Base-by-base conservation (phyloP, 2,797 vertebrate genomes). In the Chromobotia macracanthus region DNA sequence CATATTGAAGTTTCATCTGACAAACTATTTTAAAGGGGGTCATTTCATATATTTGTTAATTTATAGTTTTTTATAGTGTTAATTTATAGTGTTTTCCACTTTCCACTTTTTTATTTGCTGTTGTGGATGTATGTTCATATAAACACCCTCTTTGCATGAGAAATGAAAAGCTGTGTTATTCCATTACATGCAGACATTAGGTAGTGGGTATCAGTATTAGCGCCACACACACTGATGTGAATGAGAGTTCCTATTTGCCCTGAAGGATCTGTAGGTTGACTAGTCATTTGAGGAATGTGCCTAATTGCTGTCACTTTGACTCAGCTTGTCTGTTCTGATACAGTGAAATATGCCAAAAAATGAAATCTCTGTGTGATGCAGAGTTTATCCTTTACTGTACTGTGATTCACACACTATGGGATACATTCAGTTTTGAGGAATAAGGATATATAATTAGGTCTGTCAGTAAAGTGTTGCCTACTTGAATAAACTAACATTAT, bases 271-370 rank as follows among this genome's bases (percentile, higher is more conserved):
- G 79, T 84, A 79, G 85, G 77, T 11, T 51, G 73, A 67, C 31
- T 19, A 46, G 77, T 67, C 66, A 84, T 84, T 66, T 71, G 8
- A 74, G 80, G 83, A 86, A 86, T 86, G 81, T 51, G 41, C 64
- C 70, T 86, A 84, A 86, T 84, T 80, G 74, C 63, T 72, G 74
- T 81, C 80, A 81, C 80, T 83, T 81, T 82, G 83, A 83, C 82
- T 80, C 46, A 58, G 80, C 83, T 75, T 75, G 82, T 84, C 74
- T 72, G 61, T 70, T 77, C 74, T 55, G 68, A 77, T 31, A 70
- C 35, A 56, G 77, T 76, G 81, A 83, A 74, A 81, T 41, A 63
- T 38, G 60, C 23, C 64, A 48, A 66, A 68, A 80, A 65, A 38
- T 8, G 31, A 3, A 31, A 31, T 31, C n/a, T 28, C 28, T 72